A percentile compares a stretch with the other conserved stretches of the same genome.
phyloP scores from a whole-genome alignment of 2,797 vertebrate genomes.

The Cyclura pinguis region DNA sequence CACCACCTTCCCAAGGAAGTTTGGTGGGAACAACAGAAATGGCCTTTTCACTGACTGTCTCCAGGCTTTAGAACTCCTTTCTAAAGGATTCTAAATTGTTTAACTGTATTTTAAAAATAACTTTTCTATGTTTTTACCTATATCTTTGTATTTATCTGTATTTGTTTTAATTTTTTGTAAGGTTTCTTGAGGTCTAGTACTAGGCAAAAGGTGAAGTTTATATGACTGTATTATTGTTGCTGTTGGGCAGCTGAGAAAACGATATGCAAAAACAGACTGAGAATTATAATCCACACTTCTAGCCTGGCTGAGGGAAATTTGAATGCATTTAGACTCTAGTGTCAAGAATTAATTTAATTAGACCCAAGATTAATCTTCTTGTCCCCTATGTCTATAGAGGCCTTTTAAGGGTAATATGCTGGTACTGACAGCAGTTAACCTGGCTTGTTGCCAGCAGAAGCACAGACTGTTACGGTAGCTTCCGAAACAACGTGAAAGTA shows the following conservation, averaged over 20 bases:
- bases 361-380: constrained; percentile 10
- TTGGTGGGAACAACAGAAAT: no score
- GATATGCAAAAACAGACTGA: not conserved
- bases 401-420: not conserved
- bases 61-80: no score
- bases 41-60: no score
- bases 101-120: no score
- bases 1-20: no score
- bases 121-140: no score
- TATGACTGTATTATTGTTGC: no score
- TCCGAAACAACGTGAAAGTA: constrained; percentile 3
- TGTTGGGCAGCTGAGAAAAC: not conserved
- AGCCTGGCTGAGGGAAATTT: not conserved
- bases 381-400: constrained; percentile 6
- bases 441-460: not conserved
- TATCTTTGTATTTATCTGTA: no score
- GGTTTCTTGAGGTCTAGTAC: no score
- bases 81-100: no score
- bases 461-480: not conserved
- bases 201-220: no score
- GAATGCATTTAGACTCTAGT: constrained; percentile 8
- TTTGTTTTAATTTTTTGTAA: no score
- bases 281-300: constrained; percentile 3
- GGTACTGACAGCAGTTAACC: constrained; percentile 2
- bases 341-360: constrained; percentile 33